Evolutionary conservation across 1,140 invertebrate genomes (phyloP).

Genomic region (Ostrea denselamellosa): DNA sequence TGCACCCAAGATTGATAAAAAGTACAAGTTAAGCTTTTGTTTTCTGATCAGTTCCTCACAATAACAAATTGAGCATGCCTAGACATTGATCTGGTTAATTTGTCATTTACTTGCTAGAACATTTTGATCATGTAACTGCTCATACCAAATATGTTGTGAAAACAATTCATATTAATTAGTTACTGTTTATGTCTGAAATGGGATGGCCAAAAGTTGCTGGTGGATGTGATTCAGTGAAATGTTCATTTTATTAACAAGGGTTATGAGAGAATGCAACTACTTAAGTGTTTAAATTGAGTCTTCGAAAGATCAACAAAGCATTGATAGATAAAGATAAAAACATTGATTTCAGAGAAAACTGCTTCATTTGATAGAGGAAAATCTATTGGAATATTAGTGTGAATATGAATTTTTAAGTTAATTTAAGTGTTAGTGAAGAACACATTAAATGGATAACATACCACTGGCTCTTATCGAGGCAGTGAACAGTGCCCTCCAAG

Average conservation of each 20-base stretch:
- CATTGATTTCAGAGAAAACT: too few species aligned
- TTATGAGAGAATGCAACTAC: too few species aligned
- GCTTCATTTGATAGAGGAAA: background rate
- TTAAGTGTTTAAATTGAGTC: too few species aligned
- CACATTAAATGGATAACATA: constrained; percentile 36
- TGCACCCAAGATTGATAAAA: background rate
- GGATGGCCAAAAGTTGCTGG: too few species aligned
- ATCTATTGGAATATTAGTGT: background rate
- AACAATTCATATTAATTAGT: too few species aligned
- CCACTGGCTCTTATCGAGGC: constrained; percentile 39
- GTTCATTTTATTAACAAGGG: too few species aligned
- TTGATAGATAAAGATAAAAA: too few species aligned
- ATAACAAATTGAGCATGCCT: background rate
- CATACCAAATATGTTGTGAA: background rate
- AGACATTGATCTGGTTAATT: background rate
- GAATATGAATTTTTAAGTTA: background rate
- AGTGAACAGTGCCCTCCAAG: constrained; percentile 39
- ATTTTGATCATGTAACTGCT: background rate
- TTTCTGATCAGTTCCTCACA: background rate
- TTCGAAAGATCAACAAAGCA: too few species aligned
- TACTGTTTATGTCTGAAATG: too few species aligned
- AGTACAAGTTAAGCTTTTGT: background rate
- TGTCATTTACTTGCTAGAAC: background rate
- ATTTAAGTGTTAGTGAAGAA: background rate
- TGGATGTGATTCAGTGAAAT: too few species aligned